These are phyloP conservation scores for Conus betulinus DNA, from an alignment of 1,140 invertebrate species.

Conservation along the genomic window DNA sequence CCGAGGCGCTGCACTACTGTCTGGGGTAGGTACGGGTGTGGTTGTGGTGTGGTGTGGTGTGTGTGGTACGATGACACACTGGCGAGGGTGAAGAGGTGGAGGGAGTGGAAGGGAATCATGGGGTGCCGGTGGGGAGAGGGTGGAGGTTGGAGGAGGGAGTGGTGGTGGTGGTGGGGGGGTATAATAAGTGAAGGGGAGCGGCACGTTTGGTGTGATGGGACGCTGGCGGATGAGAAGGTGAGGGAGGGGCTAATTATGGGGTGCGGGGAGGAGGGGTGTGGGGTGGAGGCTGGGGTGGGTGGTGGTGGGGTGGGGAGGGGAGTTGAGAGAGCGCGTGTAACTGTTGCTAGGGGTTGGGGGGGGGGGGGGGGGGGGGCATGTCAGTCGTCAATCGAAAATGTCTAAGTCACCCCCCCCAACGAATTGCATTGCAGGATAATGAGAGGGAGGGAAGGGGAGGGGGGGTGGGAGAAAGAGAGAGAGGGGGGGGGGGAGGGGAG, in stretches of 20 bases:
- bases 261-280: no score
- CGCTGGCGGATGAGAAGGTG: no score
- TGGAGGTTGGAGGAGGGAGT: no score
- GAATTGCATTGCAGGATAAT: neutral
- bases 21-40: conserved; percentile 50
- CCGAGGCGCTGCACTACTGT: conserved; percentile 49
- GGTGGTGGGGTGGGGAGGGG: no score
- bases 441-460: neutral
- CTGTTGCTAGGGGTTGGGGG: no score
- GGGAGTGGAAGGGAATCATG: neutral
- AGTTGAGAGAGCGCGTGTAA: no score
- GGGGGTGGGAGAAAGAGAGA: conserved; percentile 19
- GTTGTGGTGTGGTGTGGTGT: neutral
- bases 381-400: no score
- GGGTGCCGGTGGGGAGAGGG: neutral
- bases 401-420: no score
- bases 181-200: neutral
- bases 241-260: no score
- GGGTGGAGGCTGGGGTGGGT: no score
- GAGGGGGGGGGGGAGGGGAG: neutral
- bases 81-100: neutral
- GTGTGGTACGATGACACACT: neutral
- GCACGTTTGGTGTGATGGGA: neutral
- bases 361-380: no score
- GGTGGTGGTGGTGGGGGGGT: no score